Evolutionary conservation across 2,888 invertebrate genomes (phyloP).

Genomic region (Polydesmus complanatus): DNA sequence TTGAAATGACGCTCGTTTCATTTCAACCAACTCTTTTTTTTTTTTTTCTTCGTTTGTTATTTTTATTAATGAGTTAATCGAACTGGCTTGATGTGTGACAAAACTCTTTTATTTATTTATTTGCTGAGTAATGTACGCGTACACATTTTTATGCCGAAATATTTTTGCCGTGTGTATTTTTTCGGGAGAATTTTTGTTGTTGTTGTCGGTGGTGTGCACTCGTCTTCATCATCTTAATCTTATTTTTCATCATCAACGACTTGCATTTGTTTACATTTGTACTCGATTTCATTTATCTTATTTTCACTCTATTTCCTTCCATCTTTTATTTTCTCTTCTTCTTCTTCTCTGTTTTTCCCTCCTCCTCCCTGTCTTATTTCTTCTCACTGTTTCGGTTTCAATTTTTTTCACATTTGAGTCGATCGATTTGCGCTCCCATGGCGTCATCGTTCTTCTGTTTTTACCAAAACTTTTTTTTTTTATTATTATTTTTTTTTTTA

Average conservation of each 20-base stretch:
- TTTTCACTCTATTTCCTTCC: neutral
- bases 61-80: too few relatives aligned
- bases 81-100: too few relatives aligned
- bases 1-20: too few relatives aligned
- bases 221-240: neutral
- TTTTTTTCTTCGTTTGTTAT: too few relatives aligned
- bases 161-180: too few relatives aligned
- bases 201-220: neutral
- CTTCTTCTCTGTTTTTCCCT: neutral
- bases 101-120: too few relatives aligned
- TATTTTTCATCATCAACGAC: neutral
- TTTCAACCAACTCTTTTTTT: too few relatives aligned
- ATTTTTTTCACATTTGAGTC: neutral
- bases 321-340: too few relatives aligned
- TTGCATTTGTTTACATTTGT: neutral
- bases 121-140: too few relatives aligned
- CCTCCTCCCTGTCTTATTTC: neutral
- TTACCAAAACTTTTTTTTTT: neutral
- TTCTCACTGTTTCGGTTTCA: neutral
- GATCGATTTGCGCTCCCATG: neutral
- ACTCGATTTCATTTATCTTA: neutral
- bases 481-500: too few relatives aligned
- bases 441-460: neutral
- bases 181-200: neutral
- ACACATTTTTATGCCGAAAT: neutral